phyloP scores from a whole-genome alignment of 2,888 invertebrate genomes.

The Clepsis dumicolana region DNA sequence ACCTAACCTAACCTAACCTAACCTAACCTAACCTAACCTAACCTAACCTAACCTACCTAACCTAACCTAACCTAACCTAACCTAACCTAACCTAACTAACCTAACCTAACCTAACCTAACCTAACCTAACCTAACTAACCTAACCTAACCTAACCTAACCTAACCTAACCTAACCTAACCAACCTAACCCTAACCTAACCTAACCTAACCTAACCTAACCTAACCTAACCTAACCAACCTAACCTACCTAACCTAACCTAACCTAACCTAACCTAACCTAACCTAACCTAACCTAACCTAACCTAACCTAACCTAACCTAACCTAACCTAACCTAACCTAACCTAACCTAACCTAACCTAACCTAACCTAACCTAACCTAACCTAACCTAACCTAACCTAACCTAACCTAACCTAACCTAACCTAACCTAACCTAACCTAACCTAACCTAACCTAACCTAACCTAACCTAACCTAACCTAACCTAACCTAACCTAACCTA shows the following conservation, averaged over 20 bases:
- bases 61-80: slow-evolving; percentile 44
- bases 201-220: slow-evolving; percentile 49
- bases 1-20: slow-evolving; percentile 26
- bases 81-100: slow-evolving; percentile 43
- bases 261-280: slow-evolving; percentile 45
- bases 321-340: slow-evolving; percentile 40
- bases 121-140: slow-evolving; percentile 42
- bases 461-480: slow-evolving; percentile 40
- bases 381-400: slow-evolving; percentile 22
- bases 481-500: slow-evolving; percentile 46
- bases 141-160: slow-evolving; percentile 45
- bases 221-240: slow-evolving; percentile 44
- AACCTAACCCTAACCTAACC: slow-evolving; percentile 42
- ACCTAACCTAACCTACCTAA: slow-evolving; percentile 44
- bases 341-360: slow-evolving; percentile 33
- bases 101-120: slow-evolving; percentile 42
- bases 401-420: slow-evolving; percentile 27
- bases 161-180: slow-evolving; percentile 39
- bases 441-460: slow-evolving; percentile 25
- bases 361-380: slow-evolving; percentile 26
- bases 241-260: slow-evolving; percentile 46
- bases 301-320: slow-evolving; percentile 45
- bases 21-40: slow-evolving; percentile 21
- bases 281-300: slow-evolving; percentile 45
- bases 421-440: slow-evolving; percentile 22